These are phyloP conservation scores for Platysternon megacephalum DNA, from an alignment of 2,113 vertebrate species.

Conservation along the genomic window DNA sequence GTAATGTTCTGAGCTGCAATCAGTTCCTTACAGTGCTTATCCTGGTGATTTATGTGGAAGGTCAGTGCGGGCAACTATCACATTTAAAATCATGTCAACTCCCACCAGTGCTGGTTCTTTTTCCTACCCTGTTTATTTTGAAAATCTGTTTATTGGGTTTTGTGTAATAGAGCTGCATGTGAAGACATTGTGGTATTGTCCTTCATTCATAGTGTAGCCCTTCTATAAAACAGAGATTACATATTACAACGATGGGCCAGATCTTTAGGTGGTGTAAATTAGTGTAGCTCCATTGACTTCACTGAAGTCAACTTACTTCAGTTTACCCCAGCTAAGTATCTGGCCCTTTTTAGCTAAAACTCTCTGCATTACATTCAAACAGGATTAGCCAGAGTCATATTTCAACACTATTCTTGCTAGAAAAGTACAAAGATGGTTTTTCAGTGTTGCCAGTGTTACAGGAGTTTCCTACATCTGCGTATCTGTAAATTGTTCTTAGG, in stretches of 20 bases:
- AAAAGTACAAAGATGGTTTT: neutral
- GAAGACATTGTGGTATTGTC: neutral
- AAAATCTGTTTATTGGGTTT: conserved; percentile 16
- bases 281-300: neutral
- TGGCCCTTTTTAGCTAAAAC: neutral
- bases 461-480: neutral
- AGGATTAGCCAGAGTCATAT: neutral
- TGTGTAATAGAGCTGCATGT: neutral
- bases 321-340: neutral
- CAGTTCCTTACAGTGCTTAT: conserved; percentile 27
- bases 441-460: neutral
- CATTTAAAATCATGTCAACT: conserved; percentile 25
- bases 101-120: conserved; percentile 15
- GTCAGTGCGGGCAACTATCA: conserved; percentile 16
- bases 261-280: neutral
- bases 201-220: neutral
- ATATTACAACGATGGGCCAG: neutral
- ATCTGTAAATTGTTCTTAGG: accelerated
- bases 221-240: conserved; percentile 19
- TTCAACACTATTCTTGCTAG: neutral
- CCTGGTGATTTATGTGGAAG: neutral
- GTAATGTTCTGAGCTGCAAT: conserved; percentile 12
- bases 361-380: neutral
- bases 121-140: neutral
- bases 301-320: neutral